These are phyloP conservation scores for Saturnia pavonia DNA, from an alignment of 2,888 invertebrate genomes.

Conservation along the genomic window DNA sequence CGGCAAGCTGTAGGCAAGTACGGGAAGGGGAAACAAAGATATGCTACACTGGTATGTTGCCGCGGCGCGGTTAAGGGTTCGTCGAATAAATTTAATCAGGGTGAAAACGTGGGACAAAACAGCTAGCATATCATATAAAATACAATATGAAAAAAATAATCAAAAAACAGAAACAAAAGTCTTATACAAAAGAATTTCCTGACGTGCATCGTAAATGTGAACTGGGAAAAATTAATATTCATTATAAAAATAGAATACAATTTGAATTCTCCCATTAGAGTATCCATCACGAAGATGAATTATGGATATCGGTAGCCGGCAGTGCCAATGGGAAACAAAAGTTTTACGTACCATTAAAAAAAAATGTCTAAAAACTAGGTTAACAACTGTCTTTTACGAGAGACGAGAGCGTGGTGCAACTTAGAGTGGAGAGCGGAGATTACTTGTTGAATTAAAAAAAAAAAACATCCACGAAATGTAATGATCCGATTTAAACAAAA, in stretches of 20 bases:
- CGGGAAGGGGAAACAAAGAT: too few relatives aligned
- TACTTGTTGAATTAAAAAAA: background rate
- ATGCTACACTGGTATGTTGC: too few relatives aligned
- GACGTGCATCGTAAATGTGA: background rate
- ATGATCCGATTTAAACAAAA: too few relatives aligned
- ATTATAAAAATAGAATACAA: background rate
- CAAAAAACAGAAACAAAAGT: too few relatives aligned
- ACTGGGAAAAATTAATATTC: background rate
- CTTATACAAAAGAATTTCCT: too few relatives aligned
- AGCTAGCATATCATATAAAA: too few relatives aligned
- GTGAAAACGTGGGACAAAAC: too few relatives aligned
- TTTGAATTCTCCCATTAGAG: background rate
- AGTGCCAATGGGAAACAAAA: slow-evolving; percentile 21
- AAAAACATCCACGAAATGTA: background rate
- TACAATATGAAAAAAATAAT: too few relatives aligned
- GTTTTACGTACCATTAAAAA: slow-evolving; percentile 37
- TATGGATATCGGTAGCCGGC: slow-evolving; percentile 13
- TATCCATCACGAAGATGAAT: slow-evolving; percentile 12
- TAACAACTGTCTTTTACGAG: slow-evolving; percentile 40
- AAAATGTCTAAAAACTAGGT: slow-evolving; percentile 43
- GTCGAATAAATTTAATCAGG: too few relatives aligned
- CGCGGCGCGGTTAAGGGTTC: too few relatives aligned
- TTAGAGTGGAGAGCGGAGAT: slow-evolving; percentile 28
- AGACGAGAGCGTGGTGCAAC: slow-evolving; percentile 24
- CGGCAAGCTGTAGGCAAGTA: too few relatives aligned